Evolutionary conservation across 2,113 vertebrate species (phyloP), one percentile per base, ranked within the genome.

Genomic region (Anoura caudifer): DNA sequence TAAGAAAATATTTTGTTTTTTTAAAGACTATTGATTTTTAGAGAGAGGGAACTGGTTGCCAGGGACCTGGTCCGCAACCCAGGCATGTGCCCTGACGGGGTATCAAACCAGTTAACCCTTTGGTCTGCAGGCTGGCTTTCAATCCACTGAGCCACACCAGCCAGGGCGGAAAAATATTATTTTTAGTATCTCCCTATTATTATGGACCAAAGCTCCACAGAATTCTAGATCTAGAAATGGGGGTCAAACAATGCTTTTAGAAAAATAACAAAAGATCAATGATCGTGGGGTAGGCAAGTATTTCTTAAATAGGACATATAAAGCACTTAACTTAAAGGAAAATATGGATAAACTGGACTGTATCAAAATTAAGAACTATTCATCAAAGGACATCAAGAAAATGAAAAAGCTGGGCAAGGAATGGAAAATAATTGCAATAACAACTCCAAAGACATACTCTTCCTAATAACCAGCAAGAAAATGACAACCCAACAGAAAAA

Each of bases 281-380:
- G 38, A 80, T 61, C 82, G 80, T 41, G 61, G 43, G 31, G 7
- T 67, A 50, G 12, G 3, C 4, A 91, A 75, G 5, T 31, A 69
- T 54, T 76, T 94, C 36, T 84, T 79, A 91, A 90, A 52, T 47
- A 77, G 2, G 20, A 61, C 26, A 84, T 43, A 84, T 31, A 69
- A 81, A 81, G 33, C 67, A 86, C 54, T 81, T 70, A 82, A 38
- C 59, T 73, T 91, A 47, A 87, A 85, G 33, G n/a, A 92, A 96
- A 93, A 77, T 33, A 81, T 20, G 19, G 22, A 28, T 65, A 88
- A 59, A 79, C 2, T 63, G 26, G 33, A 79, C 69, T 81, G 31
- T 17, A 63, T 65, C 87, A 83, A 54, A 88, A 90, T 80, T 79
- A 72, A 82, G 45, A 77, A 43, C 3, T 47, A 4, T 69, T 88